These are phyloP conservation scores for Hypsopygia costalis DNA, from an alignment of 2,888 invertebrate genomes.

Conservation along the genomic window DNA sequence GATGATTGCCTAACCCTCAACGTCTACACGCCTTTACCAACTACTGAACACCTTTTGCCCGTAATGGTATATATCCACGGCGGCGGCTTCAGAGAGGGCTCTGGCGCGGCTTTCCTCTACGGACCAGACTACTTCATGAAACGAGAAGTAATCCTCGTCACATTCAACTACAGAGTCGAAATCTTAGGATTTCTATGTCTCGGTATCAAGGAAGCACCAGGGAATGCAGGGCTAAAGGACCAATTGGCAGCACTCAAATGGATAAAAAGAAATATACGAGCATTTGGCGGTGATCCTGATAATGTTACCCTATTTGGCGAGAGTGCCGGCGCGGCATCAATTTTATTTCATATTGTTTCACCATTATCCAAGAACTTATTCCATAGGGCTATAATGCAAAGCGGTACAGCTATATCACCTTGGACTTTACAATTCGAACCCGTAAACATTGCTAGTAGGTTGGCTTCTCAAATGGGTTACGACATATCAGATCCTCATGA, in stretches of 20 bases:
- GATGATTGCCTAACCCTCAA: constrained; percentile 65
- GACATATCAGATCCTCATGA: constrained; percentile 43
- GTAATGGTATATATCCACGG: constrained; percentile 73
- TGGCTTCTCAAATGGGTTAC: constrained; percentile 48
- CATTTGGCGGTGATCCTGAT: constrained; percentile 63
- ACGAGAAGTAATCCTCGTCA: constrained; percentile 59
- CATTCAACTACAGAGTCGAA: constrained; percentile 65
- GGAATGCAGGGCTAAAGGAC: constrained; percentile 66
- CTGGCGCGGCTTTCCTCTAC: constrained; percentile 56
- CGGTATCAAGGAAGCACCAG: constrained; percentile 62
- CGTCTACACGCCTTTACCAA: constrained; percentile 49
- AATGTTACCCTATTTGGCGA: constrained; percentile 66
- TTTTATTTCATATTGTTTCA: constrained; percentile 56
- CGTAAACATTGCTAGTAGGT: constrained; percentile 41
- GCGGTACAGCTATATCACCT: constrained; percentile 60
- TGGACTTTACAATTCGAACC: constrained; percentile 67
- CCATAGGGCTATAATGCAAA: constrained; percentile 62
- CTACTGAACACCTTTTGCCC: constrained; percentile 29
- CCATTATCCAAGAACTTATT: constrained; percentile 63
- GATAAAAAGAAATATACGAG: constrained; percentile 54
- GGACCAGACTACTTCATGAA: constrained; percentile 57
- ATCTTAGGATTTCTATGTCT: constrained; percentile 63
- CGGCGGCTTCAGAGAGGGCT: constrained; percentile 65
- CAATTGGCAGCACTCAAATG: constrained; percentile 62
- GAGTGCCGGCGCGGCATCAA: constrained; percentile 67